phyloP scores from a whole-genome alignment of 2,888 invertebrate species.

The Taphrorychus bicolor region DNA sequence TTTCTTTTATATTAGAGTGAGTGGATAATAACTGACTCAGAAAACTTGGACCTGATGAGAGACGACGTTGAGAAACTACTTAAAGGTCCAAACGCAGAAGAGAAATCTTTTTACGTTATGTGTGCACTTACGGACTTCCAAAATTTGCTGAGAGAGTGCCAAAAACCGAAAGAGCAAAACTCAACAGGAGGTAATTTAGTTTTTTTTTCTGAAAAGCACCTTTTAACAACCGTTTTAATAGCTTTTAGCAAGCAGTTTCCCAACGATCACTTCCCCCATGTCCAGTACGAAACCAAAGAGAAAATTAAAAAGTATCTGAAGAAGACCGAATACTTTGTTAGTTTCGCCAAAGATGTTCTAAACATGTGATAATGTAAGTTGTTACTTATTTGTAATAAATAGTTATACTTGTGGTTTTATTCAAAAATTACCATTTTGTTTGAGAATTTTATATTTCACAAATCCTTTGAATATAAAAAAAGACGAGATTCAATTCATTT shows the following conservation, averaged over 20 bases:
- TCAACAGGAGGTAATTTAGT: conserved; percentile 11
- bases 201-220: not conserved
- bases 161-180: conserved; percentile 55
- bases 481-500: too few species aligned
- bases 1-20: conserved; percentile 61
- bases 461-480: too few species aligned
- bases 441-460: not conserved
- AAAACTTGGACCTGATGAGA: conserved; percentile 66
- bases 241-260: conserved; percentile 66
- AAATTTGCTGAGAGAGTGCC: conserved; percentile 31
- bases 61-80: conserved; percentile 69
- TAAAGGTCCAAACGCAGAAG: conserved; percentile 65
- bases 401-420: too few species aligned
- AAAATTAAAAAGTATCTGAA: conserved; percentile 67
- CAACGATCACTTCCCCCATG: conserved; percentile 62
- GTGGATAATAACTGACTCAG: conserved; percentile 65
- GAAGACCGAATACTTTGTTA: conserved; percentile 77
- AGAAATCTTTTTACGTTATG: conserved; percentile 66
- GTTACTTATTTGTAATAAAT: too few species aligned
- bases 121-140: conserved; percentile 73
- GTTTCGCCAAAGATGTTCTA: conserved; percentile 63
- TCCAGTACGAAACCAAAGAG: conserved; percentile 62
- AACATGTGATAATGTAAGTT: conserved; percentile 20
- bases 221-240: not conserved
- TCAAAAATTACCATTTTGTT: too few species aligned